phyloP scores from a whole-genome alignment of 2,888 invertebrate genomes.

The Julus scanicus region DNA sequence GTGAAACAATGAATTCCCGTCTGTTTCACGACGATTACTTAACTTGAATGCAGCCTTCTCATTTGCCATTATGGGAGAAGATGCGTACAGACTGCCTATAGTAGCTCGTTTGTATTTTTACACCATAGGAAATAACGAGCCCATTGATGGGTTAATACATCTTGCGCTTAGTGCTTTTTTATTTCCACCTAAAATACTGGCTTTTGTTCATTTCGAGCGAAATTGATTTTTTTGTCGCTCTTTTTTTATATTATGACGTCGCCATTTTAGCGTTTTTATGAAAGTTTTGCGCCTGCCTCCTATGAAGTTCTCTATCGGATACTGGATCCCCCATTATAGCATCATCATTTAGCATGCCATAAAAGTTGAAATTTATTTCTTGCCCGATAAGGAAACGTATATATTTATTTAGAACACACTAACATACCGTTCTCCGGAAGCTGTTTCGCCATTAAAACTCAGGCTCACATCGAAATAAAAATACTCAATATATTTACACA shows the following conservation, averaged over 20 bases:
- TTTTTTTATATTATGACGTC: not conserved
- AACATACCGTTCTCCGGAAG: not conserved
- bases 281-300: not conserved
- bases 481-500: not conserved
- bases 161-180: conserved; percentile 42
- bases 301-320: not conserved
- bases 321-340: not conserved
- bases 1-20: conserved; percentile 29
- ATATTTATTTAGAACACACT: not conserved
- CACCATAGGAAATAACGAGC: conserved; percentile 36
- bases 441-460: not conserved
- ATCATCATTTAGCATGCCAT: conserved; percentile 3
- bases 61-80: conserved; percentile 29
- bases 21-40: conserved; percentile 42
- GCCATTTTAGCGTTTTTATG: conserved; percentile 22
- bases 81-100: conserved; percentile 23
- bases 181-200: conserved; percentile 42
- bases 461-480: not conserved
- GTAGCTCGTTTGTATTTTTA: conserved; percentile 15
- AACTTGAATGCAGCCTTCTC: conserved; percentile 12
- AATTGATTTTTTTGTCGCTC: conserved; percentile 22
- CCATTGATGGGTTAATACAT: conserved; percentile 42
- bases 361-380: not conserved
- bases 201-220: conserved; percentile 30
- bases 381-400: not conserved